Evolutionary conservation across 2,888 invertebrate genomes (phyloP), one percentile per base, ranked within the genome.

Genomic region (Asteroscopus sphinx): DNA sequence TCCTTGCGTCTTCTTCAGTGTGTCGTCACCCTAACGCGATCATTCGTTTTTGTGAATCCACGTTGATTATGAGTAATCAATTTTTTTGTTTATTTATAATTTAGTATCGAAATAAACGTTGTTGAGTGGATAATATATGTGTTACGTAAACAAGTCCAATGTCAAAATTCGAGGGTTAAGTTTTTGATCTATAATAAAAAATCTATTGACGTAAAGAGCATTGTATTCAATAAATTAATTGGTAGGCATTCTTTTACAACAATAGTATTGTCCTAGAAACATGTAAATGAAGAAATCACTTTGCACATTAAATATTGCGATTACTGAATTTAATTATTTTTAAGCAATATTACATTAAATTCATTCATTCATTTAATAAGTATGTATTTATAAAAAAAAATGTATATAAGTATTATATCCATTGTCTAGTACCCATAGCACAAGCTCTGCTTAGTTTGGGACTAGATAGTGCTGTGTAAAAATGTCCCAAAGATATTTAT

Each of bases 21-120:
- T 85, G 72, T 73, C 79, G 74, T 79, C 67, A 70, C 69, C 75
- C 73, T 81, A 81, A 64, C 9, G n/a, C 60, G 49, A 44, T 52
- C 46, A 56, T 86, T 84, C 80, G 80, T 86, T 90, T 85, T 87
- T 83, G 76, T 83, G 64, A 81, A 81, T 78, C 80, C 79, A 76
- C 67, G 75, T 86, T 86, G 81, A 85, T 88, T 87, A 81, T 85
- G 79, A 82, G 78, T 83, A 79, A 81, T 84, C 81, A 80, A 80
- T 76, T 77, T 80, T 81, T 85, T 82, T 80, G 76, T 83, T 85
- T 84, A 80, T 86, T 86, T 85, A 82, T 86, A 81, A 83, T 85
- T 85, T 82, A 78, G 75, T 81, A 72, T 73, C 68, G 62, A 75
- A 65, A 77, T 77, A 68, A 77, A 76, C 46, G 55, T 56, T 69